Base-by-base conservation (phyloP, 2,113 vertebrate species). In the Sceloporus undulatus region DNA sequence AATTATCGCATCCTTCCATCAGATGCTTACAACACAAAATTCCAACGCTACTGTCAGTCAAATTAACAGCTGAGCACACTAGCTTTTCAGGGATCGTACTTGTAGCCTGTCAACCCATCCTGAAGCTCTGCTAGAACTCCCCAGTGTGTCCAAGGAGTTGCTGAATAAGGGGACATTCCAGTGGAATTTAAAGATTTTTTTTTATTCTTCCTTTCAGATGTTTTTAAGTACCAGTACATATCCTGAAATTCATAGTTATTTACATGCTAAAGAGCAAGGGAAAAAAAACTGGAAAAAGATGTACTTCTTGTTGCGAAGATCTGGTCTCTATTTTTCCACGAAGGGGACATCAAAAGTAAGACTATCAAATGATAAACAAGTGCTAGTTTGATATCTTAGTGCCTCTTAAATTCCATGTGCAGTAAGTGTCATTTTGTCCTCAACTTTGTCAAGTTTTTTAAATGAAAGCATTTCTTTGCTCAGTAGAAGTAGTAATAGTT, bases 301-400 rank as follows among this genome's bases (percentile, higher is more conserved):
- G 92, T 99, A 98, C 94, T 99, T 99, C 97, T 94, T 99, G 86
- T 95, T 99, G 90, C 97, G 99, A 96, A 97, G 98, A 95, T 99
- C 99, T 73, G 99, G 99, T 65, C 97, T 99, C 91, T 99, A 99
- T 96, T 98, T 98, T 97, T 99, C 99, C 91, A 99, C 97, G 87
- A 99, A 99, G 96, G 98, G 98, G 92, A 98, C 97, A 85, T 99
- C 98, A 88, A 99, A 99, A 98, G 98, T 99, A 95, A 95, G 96
- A 77, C 77, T 62, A 88, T 3, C 9, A 54, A 77, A 73, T 89
- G 2, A 54, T 0, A 88, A 9, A 5, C 42, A 0, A 88, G 8
- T 84, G 5, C 56, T 79, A 62, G 65, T 48, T 85, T 23, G 91
- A 27, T 86, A 18, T 16, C 62, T 76, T 10, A 19, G 1, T 71